phyloP scores from a whole-genome alignment of 2,113 vertebrate genomes.

The Ictalurus punctatus region DNA sequence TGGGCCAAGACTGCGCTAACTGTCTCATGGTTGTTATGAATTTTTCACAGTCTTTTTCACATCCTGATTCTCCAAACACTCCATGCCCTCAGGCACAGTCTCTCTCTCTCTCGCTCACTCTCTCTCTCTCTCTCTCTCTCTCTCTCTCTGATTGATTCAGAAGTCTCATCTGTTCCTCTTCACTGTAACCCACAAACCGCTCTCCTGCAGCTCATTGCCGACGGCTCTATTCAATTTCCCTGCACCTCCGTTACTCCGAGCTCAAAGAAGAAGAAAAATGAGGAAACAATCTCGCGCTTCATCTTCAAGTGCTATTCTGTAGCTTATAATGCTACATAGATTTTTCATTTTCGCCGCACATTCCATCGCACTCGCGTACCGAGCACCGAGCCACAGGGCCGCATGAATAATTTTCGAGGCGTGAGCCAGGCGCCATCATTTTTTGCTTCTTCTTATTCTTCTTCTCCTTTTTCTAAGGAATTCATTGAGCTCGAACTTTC shows the following conservation, averaged over 20 bases:
- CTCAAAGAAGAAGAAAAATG: conserved; percentile 53
- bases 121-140: conserved; percentile 28
- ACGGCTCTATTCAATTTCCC: conserved; percentile 59
- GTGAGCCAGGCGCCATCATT: not conserved
- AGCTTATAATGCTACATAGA: conserved; percentile 36
- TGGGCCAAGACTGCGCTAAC: not conserved
- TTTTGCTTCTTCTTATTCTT: not conserved
- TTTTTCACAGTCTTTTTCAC: not conserved
- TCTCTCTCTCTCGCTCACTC: not conserved
- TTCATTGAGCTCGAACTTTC: conserved; percentile 47
- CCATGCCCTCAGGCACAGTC: not conserved
- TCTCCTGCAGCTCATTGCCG: conserved; percentile 60
- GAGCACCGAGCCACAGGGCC: not conserved
- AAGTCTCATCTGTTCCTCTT: conserved; percentile 34
- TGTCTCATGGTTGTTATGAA: too few relatives aligned
- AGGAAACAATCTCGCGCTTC: conserved; percentile 44
- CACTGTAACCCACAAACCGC: conserved; percentile 51
- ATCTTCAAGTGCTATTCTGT: conserved; percentile 31
- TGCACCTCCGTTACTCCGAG: conserved; percentile 40
- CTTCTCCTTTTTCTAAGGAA: conserved; percentile 48
- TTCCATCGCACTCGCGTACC: not conserved
- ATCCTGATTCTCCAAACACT: conserved; percentile 5
- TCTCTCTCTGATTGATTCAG: conserved; percentile 36
- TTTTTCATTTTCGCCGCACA: conserved; percentile 38
- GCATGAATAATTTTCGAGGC: conserved; percentile 13